Percentiles rank a stretch among this genome's conserved stretches.
Conservation (phyloP, 2,113 vertebrate genomes). For the Phyllopteryx taeniolatus region DNA sequence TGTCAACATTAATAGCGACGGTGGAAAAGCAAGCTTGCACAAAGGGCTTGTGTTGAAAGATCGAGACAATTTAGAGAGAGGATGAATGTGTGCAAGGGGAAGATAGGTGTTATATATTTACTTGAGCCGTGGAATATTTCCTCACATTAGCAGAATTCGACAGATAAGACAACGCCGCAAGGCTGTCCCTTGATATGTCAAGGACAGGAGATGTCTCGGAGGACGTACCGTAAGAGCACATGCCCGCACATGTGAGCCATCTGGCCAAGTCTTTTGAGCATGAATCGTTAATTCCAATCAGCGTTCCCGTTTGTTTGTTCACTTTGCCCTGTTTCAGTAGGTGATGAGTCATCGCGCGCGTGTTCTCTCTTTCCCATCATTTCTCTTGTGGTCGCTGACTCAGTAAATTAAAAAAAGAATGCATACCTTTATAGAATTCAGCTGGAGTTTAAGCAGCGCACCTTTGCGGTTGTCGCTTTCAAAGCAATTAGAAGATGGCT, state of each 20-base stretch:
- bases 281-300: slow-evolving; percentile 47
- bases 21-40: neutral
- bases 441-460: neutral
- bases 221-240: slow-evolving; percentile 7
- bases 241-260: slow-evolving; percentile 19
- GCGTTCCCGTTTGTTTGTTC: slow-evolving; percentile 39
- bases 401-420: slow-evolving; percentile 6
- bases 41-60: neutral
- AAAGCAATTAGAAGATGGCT: too few relatives aligned
- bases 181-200: neutral
- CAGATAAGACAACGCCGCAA: slow-evolving; percentile 9
- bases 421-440: slow-evolving; percentile 4
- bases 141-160: neutral
- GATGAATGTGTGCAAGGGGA: neutral
- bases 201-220: slow-evolving; percentile 14
- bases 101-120: neutral
- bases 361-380: slow-evolving; percentile 36
- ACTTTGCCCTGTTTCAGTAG: slow-evolving; percentile 27
- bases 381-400: slow-evolving; percentile 19
- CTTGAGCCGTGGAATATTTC: neutral
- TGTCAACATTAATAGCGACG: neutral
- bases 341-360: slow-evolving; percentile 37
- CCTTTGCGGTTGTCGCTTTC: neutral
- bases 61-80: neutral
- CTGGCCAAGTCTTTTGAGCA: neutral